A percentile compares a stretch with the other conserved stretches of the same genome.
Conservation (phyloP, 2,113 vertebrate genomes). For the Cottus gobio region DNA sequence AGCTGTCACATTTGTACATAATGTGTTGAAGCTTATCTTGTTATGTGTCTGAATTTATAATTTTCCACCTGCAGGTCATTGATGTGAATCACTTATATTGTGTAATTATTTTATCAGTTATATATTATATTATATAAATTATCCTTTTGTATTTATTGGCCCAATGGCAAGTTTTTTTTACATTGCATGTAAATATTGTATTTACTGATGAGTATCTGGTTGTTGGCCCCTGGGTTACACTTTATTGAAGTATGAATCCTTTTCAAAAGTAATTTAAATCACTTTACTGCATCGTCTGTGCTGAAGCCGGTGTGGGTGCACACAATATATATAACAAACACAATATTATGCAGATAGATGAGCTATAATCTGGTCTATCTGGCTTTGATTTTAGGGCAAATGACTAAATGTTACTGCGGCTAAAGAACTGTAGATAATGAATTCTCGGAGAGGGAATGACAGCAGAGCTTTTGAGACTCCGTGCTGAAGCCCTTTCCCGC, state of each 20-base stretch:
- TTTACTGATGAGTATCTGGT: not conserved
- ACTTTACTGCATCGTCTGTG: not conserved
- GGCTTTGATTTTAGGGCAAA: not conserved
- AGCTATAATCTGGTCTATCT: not conserved
- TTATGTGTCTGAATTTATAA: constrained; percentile 19
- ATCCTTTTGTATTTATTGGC: not conserved
- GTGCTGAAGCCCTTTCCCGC: not conserved
- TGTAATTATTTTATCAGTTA: not conserved
- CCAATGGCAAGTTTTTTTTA: not conserved
- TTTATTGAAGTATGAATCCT: not conserved
- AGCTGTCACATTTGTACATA: constrained; percentile 9
- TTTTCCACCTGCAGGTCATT: constrained; percentile 17
- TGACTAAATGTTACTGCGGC: not conserved
- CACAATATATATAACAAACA: not conserved
- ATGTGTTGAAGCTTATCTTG: constrained; percentile 9
- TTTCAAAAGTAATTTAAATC: not conserved
- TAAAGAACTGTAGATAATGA: not conserved
- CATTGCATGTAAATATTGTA: not conserved
- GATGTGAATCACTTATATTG: constrained; percentile 23
- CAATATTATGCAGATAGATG: not conserved
- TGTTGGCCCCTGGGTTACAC: not conserved
- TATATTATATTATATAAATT: not conserved
- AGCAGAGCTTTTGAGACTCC: not conserved
- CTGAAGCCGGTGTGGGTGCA: not conserved
- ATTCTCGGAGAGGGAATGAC: not conserved